A percentile compares a stretch with the other conserved stretches of the same genome.
phyloP scores from a whole-genome alignment of 2,888 invertebrate species.

The Galerucella pusilla region DNA sequence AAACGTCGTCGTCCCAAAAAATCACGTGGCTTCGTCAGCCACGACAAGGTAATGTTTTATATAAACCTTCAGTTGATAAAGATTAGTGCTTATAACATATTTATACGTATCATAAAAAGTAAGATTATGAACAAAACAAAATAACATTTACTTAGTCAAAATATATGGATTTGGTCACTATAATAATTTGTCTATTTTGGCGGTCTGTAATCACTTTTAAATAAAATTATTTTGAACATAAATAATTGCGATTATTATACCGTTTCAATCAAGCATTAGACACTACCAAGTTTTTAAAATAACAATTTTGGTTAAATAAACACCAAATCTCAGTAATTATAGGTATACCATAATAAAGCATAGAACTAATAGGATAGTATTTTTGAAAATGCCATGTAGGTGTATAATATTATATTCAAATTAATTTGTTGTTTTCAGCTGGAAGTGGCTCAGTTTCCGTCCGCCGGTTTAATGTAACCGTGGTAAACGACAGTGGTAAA shows the following conservation, averaged over 20 bases:
- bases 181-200: too few relatives aligned
- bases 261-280: not conserved
- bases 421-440: constrained; percentile 37
- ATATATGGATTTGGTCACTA: too few relatives aligned
- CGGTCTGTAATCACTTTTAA: not conserved
- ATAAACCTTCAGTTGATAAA: too few relatives aligned
- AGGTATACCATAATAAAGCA: not conserved
- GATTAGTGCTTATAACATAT: too few relatives aligned
- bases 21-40: constrained; percentile 64
- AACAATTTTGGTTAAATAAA: not conserved
- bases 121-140: too few relatives aligned
- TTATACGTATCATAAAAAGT: too few relatives aligned
- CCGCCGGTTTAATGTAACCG: constrained; percentile 70
- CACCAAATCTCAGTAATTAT: not conserved
- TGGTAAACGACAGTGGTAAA: constrained; percentile 53
- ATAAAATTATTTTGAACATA: not conserved
- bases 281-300: not conserved
- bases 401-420: not conserved
- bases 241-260: not conserved
- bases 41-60: constrained; percentile 57
- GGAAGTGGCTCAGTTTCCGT: constrained; percentile 51
- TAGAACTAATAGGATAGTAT: not conserved
- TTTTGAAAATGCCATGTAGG: not conserved
- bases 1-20: constrained; percentile 63
- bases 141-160: too few relatives aligned